Conservation (phyloP, 2,797 vertebrate genomes). For the Epinephelus coioides region DNA sequence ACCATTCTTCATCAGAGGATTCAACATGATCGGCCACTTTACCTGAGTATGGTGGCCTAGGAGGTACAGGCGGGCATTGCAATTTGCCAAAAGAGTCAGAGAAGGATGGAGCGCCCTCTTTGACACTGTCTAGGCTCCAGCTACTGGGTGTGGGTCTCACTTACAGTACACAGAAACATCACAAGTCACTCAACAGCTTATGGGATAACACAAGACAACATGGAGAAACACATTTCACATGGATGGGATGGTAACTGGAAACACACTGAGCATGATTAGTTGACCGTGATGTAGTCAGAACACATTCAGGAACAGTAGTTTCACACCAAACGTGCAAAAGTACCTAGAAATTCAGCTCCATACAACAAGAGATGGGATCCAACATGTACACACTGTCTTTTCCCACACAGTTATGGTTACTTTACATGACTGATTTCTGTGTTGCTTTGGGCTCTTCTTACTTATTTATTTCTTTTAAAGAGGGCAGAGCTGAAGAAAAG, state of each 20-base stretch:
- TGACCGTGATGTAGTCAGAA: neutral
- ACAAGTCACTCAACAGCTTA: conserved; percentile 61
- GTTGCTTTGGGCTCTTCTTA: neutral
- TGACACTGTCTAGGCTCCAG: conserved; percentile 98
- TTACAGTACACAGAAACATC: conserved; percentile 83
- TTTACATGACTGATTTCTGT: neutral
- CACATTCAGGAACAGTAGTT: neutral
- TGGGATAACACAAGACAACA: conserved; percentile 42
- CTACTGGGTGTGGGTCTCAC: conserved; percentile 94
- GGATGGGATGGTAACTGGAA: neutral
- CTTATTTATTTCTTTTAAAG: too few relatives aligned
- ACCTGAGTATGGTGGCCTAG: conserved; percentile 95
- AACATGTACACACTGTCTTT: neutral
- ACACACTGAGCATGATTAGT: neutral
- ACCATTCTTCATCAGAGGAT: conserved; percentile 39
- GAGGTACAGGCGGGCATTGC: conserved; percentile 94
- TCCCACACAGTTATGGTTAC: too few relatives aligned
- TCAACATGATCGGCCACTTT: conserved; percentile 64
- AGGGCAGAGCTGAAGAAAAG: too few relatives aligned
- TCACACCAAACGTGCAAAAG: conserved; percentile 7
- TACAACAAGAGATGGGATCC: too few relatives aligned
- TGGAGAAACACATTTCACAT: conserved; percentile 25
- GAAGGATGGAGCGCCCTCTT: conserved; percentile 89
- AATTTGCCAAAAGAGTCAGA: conserved; percentile 92
- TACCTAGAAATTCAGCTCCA: too few relatives aligned